Evolutionary conservation across 2,797 vertebrate genomes (phyloP).

Genomic region (Argyrosomus regius): DNA sequence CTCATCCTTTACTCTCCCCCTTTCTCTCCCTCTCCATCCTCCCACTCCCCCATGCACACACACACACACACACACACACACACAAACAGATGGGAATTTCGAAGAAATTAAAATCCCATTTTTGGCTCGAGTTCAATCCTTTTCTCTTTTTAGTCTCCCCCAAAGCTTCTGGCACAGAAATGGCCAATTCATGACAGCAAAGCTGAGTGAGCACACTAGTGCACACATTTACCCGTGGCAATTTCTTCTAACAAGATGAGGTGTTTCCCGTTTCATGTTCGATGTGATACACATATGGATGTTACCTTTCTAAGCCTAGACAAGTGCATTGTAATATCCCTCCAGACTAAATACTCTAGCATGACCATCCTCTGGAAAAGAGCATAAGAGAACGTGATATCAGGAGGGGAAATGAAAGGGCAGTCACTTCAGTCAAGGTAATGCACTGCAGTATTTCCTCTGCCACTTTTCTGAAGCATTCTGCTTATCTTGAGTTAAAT

Average conservation of each 20-base stretch:
- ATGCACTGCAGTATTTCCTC: slow-evolving; percentile 54
- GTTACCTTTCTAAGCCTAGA: slow-evolving; percentile 65
- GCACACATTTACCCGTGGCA: slow-evolving; percentile 70
- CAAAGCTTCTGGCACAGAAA: slow-evolving; percentile 71
- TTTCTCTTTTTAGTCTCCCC: slow-evolving; percentile 34
- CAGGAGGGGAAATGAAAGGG: background rate
- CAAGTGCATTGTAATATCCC: slow-evolving; percentile 62
- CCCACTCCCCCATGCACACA: slow-evolving; percentile 30
- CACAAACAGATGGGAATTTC: slow-evolving; percentile 80
- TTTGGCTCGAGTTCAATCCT: slow-evolving; percentile 75
- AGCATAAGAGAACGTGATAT: slow-evolving; percentile 23
- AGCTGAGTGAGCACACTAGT: slow-evolving; percentile 70
- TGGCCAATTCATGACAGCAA: slow-evolving; percentile 74
- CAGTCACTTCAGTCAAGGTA: slow-evolving; percentile 45
- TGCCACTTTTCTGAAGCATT: slow-evolving; percentile 56
- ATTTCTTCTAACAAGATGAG: slow-evolving; percentile 73
- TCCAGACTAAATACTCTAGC: slow-evolving; percentile 54
- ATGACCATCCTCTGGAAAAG: slow-evolving; percentile 42
- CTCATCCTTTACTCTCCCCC: slow-evolving; percentile 39
- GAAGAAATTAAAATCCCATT: slow-evolving; percentile 80
- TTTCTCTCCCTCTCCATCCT: slow-evolving; percentile 9
- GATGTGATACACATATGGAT: slow-evolving; percentile 76
- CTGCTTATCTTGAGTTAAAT: slow-evolving; percentile 77
- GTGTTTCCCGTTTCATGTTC: slow-evolving; percentile 64
- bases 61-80: slow-evolving; percentile 38